Conservation (phyloP, 2,888 invertebrate genomes). For the Blastobasis adustella region DNA sequence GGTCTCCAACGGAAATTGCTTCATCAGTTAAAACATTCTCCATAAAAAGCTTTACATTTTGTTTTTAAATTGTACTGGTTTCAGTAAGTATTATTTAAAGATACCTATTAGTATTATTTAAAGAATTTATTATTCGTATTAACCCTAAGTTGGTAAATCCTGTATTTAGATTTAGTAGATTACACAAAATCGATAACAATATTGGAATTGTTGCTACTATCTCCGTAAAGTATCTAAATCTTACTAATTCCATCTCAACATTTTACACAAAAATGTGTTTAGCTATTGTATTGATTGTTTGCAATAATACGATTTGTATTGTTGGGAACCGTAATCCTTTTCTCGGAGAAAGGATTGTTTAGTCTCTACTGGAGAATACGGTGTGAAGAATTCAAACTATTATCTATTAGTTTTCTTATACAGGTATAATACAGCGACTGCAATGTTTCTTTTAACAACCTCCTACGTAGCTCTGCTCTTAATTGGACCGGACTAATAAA, state of each 20-base stretch:
- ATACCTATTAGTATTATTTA: too few relatives aligned
- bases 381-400: slow-evolving; percentile 2
- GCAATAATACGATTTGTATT: slow-evolving; percentile 53
- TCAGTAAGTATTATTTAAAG: too few relatives aligned
- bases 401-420: neutral
- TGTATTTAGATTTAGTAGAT: too few relatives aligned
- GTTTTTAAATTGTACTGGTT: too few relatives aligned
- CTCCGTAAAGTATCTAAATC: slow-evolving; percentile 39
- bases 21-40: slow-evolving; percentile 1
- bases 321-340: slow-evolving; percentile 46
- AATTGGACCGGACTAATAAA: slow-evolving; percentile 65
- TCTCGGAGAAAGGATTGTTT: slow-evolving; percentile 45
- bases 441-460: slow-evolving; percentile 23
- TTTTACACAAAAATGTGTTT: slow-evolving; percentile 36
- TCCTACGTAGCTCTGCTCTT: slow-evolving; percentile 54
- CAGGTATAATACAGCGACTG: neutral
- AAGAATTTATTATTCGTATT: too few relatives aligned
- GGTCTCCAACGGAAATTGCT: slow-evolving; percentile 21
- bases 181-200: too few relatives aligned
- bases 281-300: slow-evolving; percentile 56
- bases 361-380: slow-evolving; percentile 3
- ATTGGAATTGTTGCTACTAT: slow-evolving; percentile 38
- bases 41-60: too few relatives aligned
- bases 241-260: slow-evolving; percentile 38
- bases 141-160: too few relatives aligned